phyloP scores from a whole-genome alignment of 1,140 invertebrate genomes.

The Orussus abietinus region DNA sequence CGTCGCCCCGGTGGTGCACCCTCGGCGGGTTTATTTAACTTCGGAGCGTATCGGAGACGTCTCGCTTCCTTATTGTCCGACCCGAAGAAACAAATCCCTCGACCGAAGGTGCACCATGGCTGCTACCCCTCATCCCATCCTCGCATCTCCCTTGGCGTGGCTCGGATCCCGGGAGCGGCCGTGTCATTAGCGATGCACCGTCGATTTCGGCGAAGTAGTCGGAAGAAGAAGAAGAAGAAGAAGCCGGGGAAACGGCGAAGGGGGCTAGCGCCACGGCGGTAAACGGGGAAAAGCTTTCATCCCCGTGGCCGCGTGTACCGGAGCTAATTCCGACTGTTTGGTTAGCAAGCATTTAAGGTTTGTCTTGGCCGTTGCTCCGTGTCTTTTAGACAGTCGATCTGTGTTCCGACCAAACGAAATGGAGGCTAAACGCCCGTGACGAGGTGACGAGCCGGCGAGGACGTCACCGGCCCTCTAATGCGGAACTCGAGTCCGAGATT shows the following conservation, averaged over 20 bases:
- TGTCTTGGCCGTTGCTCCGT: slow-evolving; percentile 52
- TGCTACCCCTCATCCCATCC: too few relatives aligned
- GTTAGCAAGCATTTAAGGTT: slow-evolving; percentile 55
- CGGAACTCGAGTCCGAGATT: too few relatives aligned
- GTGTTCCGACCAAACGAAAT: slow-evolving; percentile 51
- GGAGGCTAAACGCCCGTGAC: slow-evolving; percentile 41
- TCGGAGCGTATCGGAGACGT: slow-evolving; percentile 39
- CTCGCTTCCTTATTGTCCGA: slow-evolving; percentile 40
- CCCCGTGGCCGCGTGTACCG: slow-evolving; percentile 40
- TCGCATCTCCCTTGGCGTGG: too few relatives aligned
- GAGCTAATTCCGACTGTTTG: slow-evolving; percentile 54
- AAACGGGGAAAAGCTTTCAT: slow-evolving; percentile 37
- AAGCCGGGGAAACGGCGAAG: slow-evolving; percentile 4
- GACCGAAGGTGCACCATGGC: too few relatives aligned
- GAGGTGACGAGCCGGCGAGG: slow-evolving; percentile 36
- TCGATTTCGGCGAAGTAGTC: too few relatives aligned
- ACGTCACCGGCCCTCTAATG: too few relatives aligned
- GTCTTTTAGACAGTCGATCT: slow-evolving; percentile 55
- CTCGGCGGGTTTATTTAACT: slow-evolving; percentile 37
- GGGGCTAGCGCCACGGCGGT: slow-evolving; percentile 37
- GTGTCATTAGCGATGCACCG: too few relatives aligned
- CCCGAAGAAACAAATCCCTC: slow-evolving; percentile 41
- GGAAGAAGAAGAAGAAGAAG: too few relatives aligned
- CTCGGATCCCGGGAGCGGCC: too few relatives aligned
- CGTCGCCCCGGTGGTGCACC: slow-evolving; percentile 9